Percentiles rank a stretch among this genome's conserved stretches.
These are phyloP conservation scores for Pygmarrhopalites habei DNA, from an alignment of 1,140 invertebrate genomes.

Conservation along the genomic window DNA sequence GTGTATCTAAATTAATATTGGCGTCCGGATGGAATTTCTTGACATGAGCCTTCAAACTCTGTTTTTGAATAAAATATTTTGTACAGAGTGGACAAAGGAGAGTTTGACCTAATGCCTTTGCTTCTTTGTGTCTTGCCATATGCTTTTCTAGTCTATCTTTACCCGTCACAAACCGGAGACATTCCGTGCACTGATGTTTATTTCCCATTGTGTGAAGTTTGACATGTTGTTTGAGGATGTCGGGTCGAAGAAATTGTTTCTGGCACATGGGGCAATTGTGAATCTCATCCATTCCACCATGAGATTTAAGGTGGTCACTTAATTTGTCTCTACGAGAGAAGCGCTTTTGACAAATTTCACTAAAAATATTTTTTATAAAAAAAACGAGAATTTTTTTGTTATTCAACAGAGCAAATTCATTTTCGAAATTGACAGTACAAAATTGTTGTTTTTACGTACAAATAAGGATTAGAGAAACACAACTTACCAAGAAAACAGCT, in stretches of 20 bases:
- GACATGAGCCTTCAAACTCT: conserved; percentile 31
- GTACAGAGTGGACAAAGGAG: conserved; percentile 30
- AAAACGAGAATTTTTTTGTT: too few species aligned
- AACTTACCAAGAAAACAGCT: conserved; percentile 35
- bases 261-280: conserved; percentile 28
- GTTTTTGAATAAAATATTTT: conserved; percentile 34
- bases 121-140: conserved; percentile 31
- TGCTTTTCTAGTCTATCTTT: conserved; percentile 30
- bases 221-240: conserved; percentile 30
- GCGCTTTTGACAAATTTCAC: conserved; percentile 26
- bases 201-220: conserved; percentile 29
- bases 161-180: conserved; percentile 29
- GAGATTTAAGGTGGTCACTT: conserved; percentile 24
- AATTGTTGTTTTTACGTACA: too few species aligned
- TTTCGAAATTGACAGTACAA: too few species aligned
- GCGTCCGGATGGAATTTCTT: conserved; percentile 30
- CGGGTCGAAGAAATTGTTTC: conserved; percentile 30
- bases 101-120: conserved; percentile 27
- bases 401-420: too few species aligned
- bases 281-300: conserved; percentile 19
- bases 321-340: conserved; percentile 30
- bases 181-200: conserved; percentile 30
- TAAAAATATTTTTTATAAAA: too few species aligned
- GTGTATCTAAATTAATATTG: background rate
- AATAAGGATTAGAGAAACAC: too few species aligned